Percentiles rank a stretch among this genome's conserved stretches.
Evolutionary conservation across 2,888 invertebrate genomes (phyloP).

Genomic region (Dugesia japonica): DNA sequence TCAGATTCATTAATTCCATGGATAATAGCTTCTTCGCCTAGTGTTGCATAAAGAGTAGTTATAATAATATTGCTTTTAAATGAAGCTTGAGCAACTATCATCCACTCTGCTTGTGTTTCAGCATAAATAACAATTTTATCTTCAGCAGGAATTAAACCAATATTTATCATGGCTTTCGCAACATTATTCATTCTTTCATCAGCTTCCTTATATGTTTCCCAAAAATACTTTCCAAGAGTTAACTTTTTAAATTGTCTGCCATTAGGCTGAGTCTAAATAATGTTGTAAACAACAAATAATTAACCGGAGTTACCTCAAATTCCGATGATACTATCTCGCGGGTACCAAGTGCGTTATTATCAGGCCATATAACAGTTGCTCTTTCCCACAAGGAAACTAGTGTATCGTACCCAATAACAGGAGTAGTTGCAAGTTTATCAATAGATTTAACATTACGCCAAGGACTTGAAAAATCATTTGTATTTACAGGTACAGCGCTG

Average conservation of each 20-base stretch:
- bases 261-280: conserved; percentile 20
- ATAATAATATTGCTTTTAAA: conserved; percentile 84
- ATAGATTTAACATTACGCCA: conserved; percentile 39
- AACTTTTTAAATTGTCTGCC: conserved; percentile 41
- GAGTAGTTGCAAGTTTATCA: conserved; percentile 39
- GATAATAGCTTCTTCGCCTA: conserved; percentile 84
- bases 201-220: conserved; percentile 67
- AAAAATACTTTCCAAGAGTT: conserved; percentile 76
- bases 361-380: conserved; percentile 60
- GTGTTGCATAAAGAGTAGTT: conserved; percentile 85
- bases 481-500: conserved; percentile 36
- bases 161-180: conserved; percentile 62
- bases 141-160: conserved; percentile 54
- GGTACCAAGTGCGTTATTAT: conserved; percentile 68
- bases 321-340: conserved; percentile 73
- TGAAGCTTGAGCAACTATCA: conserved; percentile 82
- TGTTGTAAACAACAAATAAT: no score
- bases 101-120: conserved; percentile 93
- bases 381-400: conserved; percentile 59
- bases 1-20: conserved; percentile 93
- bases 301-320: conserved; percentile 55
- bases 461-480: conserved; percentile 38
- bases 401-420: conserved; percentile 45
- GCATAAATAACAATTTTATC: conserved; percentile 74
- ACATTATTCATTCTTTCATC: conserved; percentile 62